Evolutionary conservation across 2,113 vertebrate genomes (phyloP).

Genomic region (Macroglossus sobrinus): DNA sequence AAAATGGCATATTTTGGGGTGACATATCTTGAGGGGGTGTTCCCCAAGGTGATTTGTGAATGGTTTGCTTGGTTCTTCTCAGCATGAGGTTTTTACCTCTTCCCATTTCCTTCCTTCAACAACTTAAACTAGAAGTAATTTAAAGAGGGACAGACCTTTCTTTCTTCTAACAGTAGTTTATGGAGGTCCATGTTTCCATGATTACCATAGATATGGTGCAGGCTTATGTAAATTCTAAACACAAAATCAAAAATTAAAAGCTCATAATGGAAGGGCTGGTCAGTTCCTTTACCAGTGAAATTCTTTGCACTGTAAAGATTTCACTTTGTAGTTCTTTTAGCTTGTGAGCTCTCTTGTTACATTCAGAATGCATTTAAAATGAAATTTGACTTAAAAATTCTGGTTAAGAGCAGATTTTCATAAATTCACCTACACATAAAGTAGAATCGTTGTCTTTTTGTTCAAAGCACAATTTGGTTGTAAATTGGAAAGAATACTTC

Average conservation of each 20-base stretch:
- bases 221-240: neutral
- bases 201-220: neutral
- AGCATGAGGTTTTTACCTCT: neutral
- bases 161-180: neutral
- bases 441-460: neutral
- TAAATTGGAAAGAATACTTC: conserved; percentile 26
- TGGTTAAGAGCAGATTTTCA: neutral
- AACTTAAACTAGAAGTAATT: neutral
- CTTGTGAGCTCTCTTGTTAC: neutral
- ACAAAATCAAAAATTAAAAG: neutral
- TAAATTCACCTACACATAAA: neutral
- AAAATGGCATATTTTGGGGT: neutral
- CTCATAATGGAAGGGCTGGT: neutral
- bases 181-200: neutral
- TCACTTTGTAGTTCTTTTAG: neutral
- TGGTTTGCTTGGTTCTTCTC: neutral
- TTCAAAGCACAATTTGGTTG: conserved; percentile 7
- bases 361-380: neutral
- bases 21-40: neutral
- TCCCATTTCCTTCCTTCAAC: neutral
- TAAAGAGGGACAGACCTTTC: neutral
- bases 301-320: neutral
- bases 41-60: neutral
- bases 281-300: neutral
- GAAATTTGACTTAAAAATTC: conserved; percentile 28